Conservation (phyloP, 2,888 invertebrate genomes). For the Nebria brevicollis region DNA sequence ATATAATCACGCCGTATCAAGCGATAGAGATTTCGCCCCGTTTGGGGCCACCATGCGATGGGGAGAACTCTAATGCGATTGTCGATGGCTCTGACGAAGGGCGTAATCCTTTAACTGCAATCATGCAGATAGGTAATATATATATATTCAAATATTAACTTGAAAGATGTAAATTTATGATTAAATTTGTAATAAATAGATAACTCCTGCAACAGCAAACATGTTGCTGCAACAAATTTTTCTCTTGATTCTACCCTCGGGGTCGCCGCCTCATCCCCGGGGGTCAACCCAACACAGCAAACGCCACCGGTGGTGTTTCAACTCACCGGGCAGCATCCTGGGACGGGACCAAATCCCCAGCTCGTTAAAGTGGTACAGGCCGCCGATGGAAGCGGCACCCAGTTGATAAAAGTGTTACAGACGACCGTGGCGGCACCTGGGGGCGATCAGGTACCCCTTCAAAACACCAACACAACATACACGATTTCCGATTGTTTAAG, state of each 20-base stretch:
- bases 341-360: conserved; percentile 36
- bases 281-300: conserved; percentile 10
- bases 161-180: background rate
- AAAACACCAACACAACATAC: background rate
- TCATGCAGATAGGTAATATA: conserved; percentile 39
- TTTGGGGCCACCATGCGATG: conserved; percentile 39
- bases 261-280: conserved; percentile 19
- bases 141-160: background rate
- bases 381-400: conserved; percentile 23
- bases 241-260: background rate
- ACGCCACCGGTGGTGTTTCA: conserved; percentile 34
- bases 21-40: conserved; percentile 19
- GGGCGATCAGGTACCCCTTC: background rate
- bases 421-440: conserved; percentile 45
- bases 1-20: conserved; percentile 24
- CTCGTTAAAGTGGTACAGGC: conserved; percentile 40
- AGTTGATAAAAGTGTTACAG: conserved; percentile 51
- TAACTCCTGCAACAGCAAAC: conserved; percentile 13
- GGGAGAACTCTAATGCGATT: conserved; percentile 9
- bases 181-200: background rate
- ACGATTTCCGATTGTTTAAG: background rate
- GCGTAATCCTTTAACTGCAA: conserved; percentile 15
- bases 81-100: conserved; percentile 2
- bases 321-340: conserved; percentile 43
- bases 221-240: background rate